Evolutionary conservation across 2,113 vertebrate species (phyloP), one percentile per base, ranked within the genome.

Genomic region (Entelurus aequoreus): DNA sequence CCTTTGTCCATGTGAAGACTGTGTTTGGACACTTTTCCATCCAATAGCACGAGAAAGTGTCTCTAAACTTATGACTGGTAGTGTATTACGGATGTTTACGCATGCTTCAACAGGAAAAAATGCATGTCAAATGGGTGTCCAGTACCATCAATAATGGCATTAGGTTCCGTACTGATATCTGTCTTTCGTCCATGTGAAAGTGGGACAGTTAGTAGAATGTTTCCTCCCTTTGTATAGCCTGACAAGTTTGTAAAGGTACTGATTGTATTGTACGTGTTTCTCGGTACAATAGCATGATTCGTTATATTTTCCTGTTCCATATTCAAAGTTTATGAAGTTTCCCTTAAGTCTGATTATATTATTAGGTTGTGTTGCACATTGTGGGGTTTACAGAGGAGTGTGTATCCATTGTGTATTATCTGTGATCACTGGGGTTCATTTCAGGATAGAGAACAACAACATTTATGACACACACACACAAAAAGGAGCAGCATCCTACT

Each of bases 371-470:
- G 37, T 57, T 42, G 38, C 16, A 21, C 40, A 13, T 12, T 57
- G 38, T 21, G n/a, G 5, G 4, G 40, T 38, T 37, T 48, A 15
- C 8, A 11, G 14, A 51, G 35, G 6, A 46, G 48, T 14, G 35
- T 38, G 21, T 37, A 8, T 46, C 42, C 38, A 21, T 57, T 44
- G 38, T 57, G 54, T 42, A 42, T 44, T 42, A 48, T 15, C 19
- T 38, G 36, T n/a, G 14, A 44, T 40, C n/a, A 11, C 54, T 12
- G 38, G 54, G 42, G 21, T 76, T 80, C 75, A 77, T 67, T 35
- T 84, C 53, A 80, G 72, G 62, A 60, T 53, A 65, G 79, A 52
- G 60, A 53, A 61, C 68, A 71, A n/a, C n/a, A n/a, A 47, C 64
- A 79, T 75, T 72, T 50, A 64, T 40, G 58, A 28, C 44, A 49